Evolutionary conservation across 2,113 vertebrate genomes (phyloP), one percentile per base, ranked within the genome.

Genomic region (Rhodinocichla rosea): DNA sequence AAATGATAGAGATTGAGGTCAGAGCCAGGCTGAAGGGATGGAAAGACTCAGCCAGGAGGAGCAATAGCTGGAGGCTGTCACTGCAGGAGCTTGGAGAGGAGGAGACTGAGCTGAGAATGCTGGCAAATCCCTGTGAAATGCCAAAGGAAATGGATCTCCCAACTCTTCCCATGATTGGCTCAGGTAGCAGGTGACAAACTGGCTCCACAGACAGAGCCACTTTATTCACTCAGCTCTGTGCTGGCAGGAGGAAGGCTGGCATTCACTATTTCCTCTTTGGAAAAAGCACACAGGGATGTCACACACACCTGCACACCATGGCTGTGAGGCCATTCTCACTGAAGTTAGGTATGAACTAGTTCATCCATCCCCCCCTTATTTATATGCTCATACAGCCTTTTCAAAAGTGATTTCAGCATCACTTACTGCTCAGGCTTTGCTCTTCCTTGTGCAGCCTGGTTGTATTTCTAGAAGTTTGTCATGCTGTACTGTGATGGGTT

Each of bases 261-360:
- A 15, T 10, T 45, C 28, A 0, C 8, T 45, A 62, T 15, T 65
- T 64, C 23, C 28, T 39, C n/a, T 85, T 64, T 63, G 42, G 10
- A 15, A 65, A 59, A 32, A 23, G 8, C 3, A 4, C 15, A 11
- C 0, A 4, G 20, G 63, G 32, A 56, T 30, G 45, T 62, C 68
- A 20, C 16, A 7, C 6, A 13, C 8, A 3, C 5, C 7, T 13
- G 7, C 17, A 17, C 20, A 7, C 22, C 5, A 0, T 2, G 3
- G 15, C 11, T 59, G 37, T 57, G 63, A 49, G 37, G 17, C n/a
- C 35, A 78, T 28, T 49, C 42, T 5, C 13, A 4, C 27, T 20
- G 9, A 50, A 67, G 15, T 59, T n/a, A 53, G 5, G 4, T 24
- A 26, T 68, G 63, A 80, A 52, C 35, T 5, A 55, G 35, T 68